Evolutionary conservation across 2,113 vertebrate genomes (phyloP), one percentile per base, ranked within the genome.

Genomic region (Pachycephala philippinensis): DNA sequence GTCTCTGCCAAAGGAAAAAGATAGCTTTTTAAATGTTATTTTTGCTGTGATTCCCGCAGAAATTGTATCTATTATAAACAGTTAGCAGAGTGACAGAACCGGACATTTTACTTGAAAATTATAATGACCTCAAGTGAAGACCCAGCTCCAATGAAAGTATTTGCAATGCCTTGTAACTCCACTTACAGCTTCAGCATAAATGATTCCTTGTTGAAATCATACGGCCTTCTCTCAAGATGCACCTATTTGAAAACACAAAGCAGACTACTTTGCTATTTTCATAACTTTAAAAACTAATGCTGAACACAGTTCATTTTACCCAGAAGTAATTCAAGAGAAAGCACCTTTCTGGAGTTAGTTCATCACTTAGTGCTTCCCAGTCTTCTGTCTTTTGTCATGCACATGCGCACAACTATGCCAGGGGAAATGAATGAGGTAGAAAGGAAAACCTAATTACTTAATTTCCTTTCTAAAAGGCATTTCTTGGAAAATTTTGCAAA

Each of bases 391-490:
- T 39, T 69, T 60, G 26, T 31, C 7, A 0, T 10, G 15, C 31
- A 45, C 7, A 14, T 6, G 7, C 14, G 11, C 17, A 22, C 23
- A 71, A 10, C 31, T 35, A 21, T 26, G 40, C 7, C 45, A 52
- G 14, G 31, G 63, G 52, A 60, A 75, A 86, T 42, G 3, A 54
- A 57, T 2, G 13, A 65, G 26, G 57, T 3, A 75, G 30, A 60
- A 82, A 79, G 7, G 37, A 86, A 50, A 81, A 54, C 10, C 18
- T 37, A 45, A 53, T 53, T 61, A 14, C 7, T 7, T 35, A 35
- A 30, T 18, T 31, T 15, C 11, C 3, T 59, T 60, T 33, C 9
- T 2, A 6, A 59, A 78, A 76, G 10, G 0, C 0, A 3, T 52
- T 84, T 80, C 2, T 61, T 40, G 50, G 6, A 4, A 70, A 72